A percentile compares a stretch with the other conserved stretches of the same genome.
These are phyloP conservation scores for Lepidochrysops patricia DNA, from an alignment of 2,888 invertebrate species.

Conservation along the genomic window DNA sequence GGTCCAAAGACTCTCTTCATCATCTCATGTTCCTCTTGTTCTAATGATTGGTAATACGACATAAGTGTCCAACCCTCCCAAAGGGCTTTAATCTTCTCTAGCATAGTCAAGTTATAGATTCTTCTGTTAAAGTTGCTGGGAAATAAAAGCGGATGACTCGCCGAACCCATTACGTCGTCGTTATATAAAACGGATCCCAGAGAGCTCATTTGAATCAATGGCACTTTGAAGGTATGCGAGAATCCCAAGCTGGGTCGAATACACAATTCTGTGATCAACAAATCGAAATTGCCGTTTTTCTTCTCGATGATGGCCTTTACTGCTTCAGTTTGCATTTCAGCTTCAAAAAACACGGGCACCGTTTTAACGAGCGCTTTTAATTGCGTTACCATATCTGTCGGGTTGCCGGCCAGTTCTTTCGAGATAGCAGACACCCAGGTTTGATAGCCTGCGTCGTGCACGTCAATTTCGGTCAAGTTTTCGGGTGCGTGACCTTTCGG, in stretches of 20 bases:
- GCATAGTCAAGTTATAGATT: slow-evolving; percentile 28
- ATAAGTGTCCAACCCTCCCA: neutral
- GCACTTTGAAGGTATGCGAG: slow-evolving; percentile 37
- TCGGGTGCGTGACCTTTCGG: slow-evolving; percentile 31
- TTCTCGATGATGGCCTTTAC: slow-evolving; percentile 23
- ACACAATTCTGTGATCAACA: slow-evolving; percentile 39
- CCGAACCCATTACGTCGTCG: slow-evolving; percentile 28
- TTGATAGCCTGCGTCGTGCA: slow-evolving; percentile 35
- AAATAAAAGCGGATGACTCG: slow-evolving; percentile 28
- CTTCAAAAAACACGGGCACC: slow-evolving; percentile 21
- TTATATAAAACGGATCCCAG: slow-evolving; percentile 28
- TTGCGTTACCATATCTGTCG: slow-evolving; percentile 19
- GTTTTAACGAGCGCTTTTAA: slow-evolving; percentile 10
- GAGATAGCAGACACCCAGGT: neutral
- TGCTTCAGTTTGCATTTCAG: slow-evolving; percentile 21
- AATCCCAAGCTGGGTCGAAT: slow-evolving; percentile 29
- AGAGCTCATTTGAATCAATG: slow-evolving; percentile 40
- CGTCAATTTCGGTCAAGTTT: slow-evolving; percentile 51
- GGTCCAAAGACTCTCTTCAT: slow-evolving; percentile 28
- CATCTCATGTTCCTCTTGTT: slow-evolving; percentile 21
- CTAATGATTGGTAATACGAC: slow-evolving; percentile 1
- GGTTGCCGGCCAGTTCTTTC: neutral
- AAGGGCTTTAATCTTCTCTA: slow-evolving; percentile 30
- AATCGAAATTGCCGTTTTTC: slow-evolving; percentile 31
- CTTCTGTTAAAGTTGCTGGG: slow-evolving; percentile 23